Conservation (phyloP, 2,113 vertebrate genomes). For the Vidua chalybeata region DNA sequence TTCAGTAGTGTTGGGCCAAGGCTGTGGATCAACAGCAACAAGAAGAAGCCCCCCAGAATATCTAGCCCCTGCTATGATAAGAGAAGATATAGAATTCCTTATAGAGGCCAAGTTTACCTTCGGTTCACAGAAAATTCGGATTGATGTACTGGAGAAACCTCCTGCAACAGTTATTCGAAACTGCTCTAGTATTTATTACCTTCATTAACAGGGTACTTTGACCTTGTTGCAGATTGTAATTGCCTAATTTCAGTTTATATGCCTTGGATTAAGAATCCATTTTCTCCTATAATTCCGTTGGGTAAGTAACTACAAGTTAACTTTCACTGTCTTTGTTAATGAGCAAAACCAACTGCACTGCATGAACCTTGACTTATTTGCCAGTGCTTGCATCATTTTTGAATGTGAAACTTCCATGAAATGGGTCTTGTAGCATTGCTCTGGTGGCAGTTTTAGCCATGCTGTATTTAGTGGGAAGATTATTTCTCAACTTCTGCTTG, state of each 20-base stretch:
- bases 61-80: neutral
- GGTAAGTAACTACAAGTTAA: neutral
- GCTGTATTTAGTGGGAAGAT: neutral
- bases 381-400: neutral
- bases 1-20: neutral
- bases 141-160: neutral
- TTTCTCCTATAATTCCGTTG: neutral
- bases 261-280: neutral
- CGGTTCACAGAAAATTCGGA: neutral
- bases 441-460: neutral
- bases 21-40: neutral
- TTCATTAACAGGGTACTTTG: neutral
- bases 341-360: neutral
- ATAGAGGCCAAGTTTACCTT: neutral
- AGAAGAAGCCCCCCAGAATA: neutral
- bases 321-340: neutral
- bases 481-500: conserved; percentile 9
- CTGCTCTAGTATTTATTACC: neutral
- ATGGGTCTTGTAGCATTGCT: neutral
- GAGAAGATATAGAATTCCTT: neutral
- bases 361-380: neutral
- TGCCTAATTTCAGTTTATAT: neutral
- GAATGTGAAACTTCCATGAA: neutral
- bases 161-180: neutral
- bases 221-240: neutral